A percentile compares a stretch with the other conserved stretches of the same genome.
These are phyloP conservation scores for Hippoglossus hippoglossus DNA, from an alignment of 2,797 vertebrate species.

Conservation along the genomic window DNA sequence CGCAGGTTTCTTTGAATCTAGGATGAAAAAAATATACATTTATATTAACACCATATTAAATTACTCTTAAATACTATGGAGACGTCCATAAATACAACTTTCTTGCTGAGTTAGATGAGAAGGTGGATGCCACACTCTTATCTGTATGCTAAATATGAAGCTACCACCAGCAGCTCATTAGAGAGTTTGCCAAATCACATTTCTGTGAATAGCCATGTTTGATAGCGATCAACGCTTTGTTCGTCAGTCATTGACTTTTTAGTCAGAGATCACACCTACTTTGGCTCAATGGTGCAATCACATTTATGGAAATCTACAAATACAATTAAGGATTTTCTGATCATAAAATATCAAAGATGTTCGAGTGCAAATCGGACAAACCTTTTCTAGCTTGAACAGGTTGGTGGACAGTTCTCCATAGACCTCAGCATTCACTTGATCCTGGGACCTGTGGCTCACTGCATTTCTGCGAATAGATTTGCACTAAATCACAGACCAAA, in stretches of 20 bases:
- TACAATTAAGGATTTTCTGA: neutral
- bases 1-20: slow-evolving; percentile 77
- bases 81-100: neutral
- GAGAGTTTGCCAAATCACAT: too few species aligned
- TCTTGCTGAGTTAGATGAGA: too few species aligned
- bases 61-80: neutral
- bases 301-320: too few species aligned
- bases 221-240: too few species aligned
- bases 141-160: neutral
- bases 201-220: too few species aligned
- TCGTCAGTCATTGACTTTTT: too few species aligned
- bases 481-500: neutral
- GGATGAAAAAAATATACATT: neutral
- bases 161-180: neutral
- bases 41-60: neutral
- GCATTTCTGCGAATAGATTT: slow-evolving; percentile 59
- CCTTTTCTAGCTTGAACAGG: slow-evolving; percentile 81
- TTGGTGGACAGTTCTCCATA: slow-evolving; percentile 79
- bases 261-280: too few species aligned
- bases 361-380: slow-evolving; percentile 33
- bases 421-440: slow-evolving; percentile 72
- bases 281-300: too few species aligned
- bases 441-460: slow-evolving; percentile 61
- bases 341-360: neutral
- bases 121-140: neutral